Percentiles rank a stretch among this genome's conserved stretches.
Conservation (phyloP, 1,140 invertebrate species). For the Tenebrio molitor region DNA sequence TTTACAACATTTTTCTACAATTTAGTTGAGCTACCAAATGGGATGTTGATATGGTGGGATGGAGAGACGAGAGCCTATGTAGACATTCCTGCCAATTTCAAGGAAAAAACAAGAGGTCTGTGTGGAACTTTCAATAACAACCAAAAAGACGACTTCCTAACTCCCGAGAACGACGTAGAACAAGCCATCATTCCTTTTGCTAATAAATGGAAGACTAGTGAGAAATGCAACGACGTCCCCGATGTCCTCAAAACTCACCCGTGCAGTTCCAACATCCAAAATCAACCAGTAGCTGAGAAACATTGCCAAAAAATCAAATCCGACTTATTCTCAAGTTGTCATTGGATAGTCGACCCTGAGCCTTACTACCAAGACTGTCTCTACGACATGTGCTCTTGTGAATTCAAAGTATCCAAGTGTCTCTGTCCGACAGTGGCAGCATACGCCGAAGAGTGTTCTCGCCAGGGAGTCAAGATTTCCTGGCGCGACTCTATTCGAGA, state of each 20-base stretch:
- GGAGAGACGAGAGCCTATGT: conserved; percentile 84
- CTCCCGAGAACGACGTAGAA: conserved; percentile 87
- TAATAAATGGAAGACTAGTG: conserved; percentile 89
- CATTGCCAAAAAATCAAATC: conserved; percentile 79
- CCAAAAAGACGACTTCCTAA: conserved; percentile 91
- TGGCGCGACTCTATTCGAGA: conserved; percentile 85
- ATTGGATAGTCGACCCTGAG: conserved; percentile 80
- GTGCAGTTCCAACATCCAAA: conserved; percentile 79
- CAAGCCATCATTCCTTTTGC: conserved; percentile 82
- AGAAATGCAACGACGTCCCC: conserved; percentile 76
- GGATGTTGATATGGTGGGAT: conserved; percentile 88
- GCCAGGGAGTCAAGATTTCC: conserved; percentile 76
- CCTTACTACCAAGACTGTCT: conserved; percentile 85
- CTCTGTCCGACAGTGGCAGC: conserved; percentile 85
- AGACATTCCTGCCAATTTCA: conserved; percentile 80
- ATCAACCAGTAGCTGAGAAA: conserved; percentile 76
- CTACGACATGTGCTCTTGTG: conserved; percentile 90
- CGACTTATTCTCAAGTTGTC: conserved; percentile 71
- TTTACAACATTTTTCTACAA: conserved; percentile 30
- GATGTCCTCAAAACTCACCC: conserved; percentile 73
- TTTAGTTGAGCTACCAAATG: conserved; percentile 79
- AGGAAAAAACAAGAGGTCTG: conserved; percentile 80
- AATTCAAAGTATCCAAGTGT: conserved; percentile 74
- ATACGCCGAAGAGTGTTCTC: conserved; percentile 85
- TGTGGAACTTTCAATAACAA: conserved; percentile 92